These are phyloP conservation scores for Sorex araneus DNA, from an alignment of 2,113 vertebrate species.

Conservation along the genomic window DNA sequence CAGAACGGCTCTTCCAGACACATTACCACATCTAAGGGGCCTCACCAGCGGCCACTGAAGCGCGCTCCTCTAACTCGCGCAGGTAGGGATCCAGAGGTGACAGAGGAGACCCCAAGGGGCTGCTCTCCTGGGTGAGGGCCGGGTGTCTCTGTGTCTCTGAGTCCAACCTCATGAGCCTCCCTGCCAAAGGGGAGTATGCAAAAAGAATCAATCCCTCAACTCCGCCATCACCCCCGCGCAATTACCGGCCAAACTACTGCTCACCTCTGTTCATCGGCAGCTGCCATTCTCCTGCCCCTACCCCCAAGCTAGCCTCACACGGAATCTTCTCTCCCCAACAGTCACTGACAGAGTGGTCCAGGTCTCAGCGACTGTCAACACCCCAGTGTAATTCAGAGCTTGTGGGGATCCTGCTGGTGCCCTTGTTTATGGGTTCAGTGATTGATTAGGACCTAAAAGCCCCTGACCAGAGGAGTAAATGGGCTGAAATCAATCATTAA, in stretches of 20 bases:
- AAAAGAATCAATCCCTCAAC: conserved; percentile 7
- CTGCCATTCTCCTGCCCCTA: neutral
- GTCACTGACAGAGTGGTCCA: neutral
- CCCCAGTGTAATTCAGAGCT: conserved; percentile 43
- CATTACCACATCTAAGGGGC: neutral
- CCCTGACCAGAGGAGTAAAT: conserved; percentile 63
- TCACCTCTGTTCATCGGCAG: conserved; percentile 17
- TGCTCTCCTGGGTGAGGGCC: neutral
- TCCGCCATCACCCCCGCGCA: neutral
- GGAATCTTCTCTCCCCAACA: neutral
- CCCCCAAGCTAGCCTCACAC: neutral
- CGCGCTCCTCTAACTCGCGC: neutral
- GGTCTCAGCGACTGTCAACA: conserved; percentile 67
- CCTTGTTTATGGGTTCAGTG: conserved; percentile 71
- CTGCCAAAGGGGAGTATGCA: neutral
- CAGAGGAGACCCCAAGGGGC: neutral
- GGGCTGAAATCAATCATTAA: conserved; percentile 70
- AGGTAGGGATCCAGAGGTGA: neutral
- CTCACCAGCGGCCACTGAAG: neutral
- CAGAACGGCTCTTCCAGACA: neutral
- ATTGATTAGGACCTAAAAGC: conserved; percentile 76
- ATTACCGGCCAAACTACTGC: conserved; percentile 11
- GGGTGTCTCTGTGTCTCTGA: neutral
- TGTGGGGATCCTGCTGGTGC: neutral
- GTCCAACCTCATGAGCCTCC: neutral